These are phyloP conservation scores for Cataglyphis altisquamis DNA, from an alignment of 2,888 invertebrate genomes.

Conservation along the genomic window DNA sequence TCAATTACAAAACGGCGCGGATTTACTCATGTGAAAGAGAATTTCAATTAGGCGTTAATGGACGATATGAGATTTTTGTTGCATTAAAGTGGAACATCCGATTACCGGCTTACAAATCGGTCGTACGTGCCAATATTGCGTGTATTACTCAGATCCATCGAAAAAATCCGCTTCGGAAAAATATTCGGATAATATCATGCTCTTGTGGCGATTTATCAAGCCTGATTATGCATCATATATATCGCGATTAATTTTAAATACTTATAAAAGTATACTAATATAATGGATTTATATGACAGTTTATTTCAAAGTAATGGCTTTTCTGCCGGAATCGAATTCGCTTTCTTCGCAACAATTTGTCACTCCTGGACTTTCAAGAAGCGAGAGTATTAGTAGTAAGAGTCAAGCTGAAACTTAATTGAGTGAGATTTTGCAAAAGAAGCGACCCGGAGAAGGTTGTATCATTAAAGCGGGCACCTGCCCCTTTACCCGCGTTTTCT, in stretches of 20 bases:
- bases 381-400: constrained; percentile 24
- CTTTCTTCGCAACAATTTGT: constrained; percentile 51
- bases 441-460: constrained; percentile 78
- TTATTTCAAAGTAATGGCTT: constrained; percentile 30
- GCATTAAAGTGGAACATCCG: constrained; percentile 73
- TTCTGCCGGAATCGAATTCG: constrained; percentile 53
- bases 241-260: not conserved
- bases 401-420: constrained; percentile 72
- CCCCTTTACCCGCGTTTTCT: constrained; percentile 45
- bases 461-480: constrained; percentile 81
- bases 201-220: no score
- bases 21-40: constrained; percentile 69
- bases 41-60: constrained; percentile 77
- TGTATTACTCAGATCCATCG: constrained; percentile 1
- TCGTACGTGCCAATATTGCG: constrained; percentile 32
- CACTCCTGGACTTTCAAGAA: constrained; percentile 19
- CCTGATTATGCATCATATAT: not conserved
- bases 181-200: constrained; percentile 2
- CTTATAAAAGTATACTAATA: not conserved
- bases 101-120: constrained; percentile 65
- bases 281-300: not conserved
- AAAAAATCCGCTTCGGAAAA: constrained; percentile 3
- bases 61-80: constrained; percentile 74
- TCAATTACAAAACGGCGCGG: constrained; percentile 61
- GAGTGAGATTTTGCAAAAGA: constrained; percentile 75